Evolutionary conservation across 2,888 invertebrate genomes (phyloP).

Genomic region (Lepidocyrtinus sp.): DNA sequence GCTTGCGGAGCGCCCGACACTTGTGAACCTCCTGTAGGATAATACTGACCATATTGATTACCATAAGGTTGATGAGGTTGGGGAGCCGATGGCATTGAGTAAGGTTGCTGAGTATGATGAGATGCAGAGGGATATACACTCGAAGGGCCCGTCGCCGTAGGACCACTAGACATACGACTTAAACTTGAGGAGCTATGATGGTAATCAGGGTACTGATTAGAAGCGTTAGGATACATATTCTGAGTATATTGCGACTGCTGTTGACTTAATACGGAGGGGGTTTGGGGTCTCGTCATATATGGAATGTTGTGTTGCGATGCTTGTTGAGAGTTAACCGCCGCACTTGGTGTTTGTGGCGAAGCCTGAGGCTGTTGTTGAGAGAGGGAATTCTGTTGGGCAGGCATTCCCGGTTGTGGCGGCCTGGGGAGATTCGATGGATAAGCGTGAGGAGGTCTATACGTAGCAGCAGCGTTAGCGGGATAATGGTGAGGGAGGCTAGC

Average conservation of each 20-base stretch:
- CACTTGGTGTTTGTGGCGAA: constrained; percentile 67
- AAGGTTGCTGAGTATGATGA: constrained; percentile 68
- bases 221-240: constrained; percentile 67
- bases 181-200: constrained; percentile 65
- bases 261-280: constrained; percentile 64
- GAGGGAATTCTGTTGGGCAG: constrained; percentile 73
- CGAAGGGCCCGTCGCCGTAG: constrained; percentile 71
- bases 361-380: constrained; percentile 73
- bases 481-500: constrained; percentile 71
- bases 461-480: constrained; percentile 66
- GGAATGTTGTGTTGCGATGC: constrained; percentile 70
- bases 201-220: constrained; percentile 69
- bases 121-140: constrained; percentile 51
- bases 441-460: constrained; percentile 68
- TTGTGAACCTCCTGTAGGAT: constrained; percentile 66
- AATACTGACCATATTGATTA: constrained; percentile 70
- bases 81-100: constrained; percentile 58
- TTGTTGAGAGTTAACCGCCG: constrained; percentile 72
- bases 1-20: constrained; percentile 47
- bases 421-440: constrained; percentile 68
- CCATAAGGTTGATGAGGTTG: constrained; percentile 68
- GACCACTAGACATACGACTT: constrained; percentile 71
- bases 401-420: constrained; percentile 64
- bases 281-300: constrained; percentile 67
- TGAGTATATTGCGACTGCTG: constrained; percentile 67